Percentiles rank a stretch among this genome's conserved stretches.
Evolutionary conservation across 2,888 invertebrate species (phyloP).

Genomic region (Agrilus mali): DNA sequence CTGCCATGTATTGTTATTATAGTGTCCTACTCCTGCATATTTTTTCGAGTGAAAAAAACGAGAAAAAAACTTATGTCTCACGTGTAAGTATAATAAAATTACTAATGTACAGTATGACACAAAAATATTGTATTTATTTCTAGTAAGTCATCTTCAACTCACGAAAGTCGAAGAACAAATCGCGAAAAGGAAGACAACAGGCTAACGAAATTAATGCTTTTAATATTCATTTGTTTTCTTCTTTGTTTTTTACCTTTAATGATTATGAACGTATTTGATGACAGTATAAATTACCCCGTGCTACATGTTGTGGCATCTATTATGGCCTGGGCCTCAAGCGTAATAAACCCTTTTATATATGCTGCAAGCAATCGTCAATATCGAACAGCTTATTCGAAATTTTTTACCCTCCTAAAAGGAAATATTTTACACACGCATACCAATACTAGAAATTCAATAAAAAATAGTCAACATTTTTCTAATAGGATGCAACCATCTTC

Average conservation of each 20-base stretch:
- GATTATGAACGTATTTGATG: slow-evolving; percentile 79
- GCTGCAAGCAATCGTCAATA: slow-evolving; percentile 82
- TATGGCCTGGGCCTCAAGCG: slow-evolving; percentile 81
- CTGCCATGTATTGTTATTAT: slow-evolving; percentile 77
- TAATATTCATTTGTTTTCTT: slow-evolving; percentile 77
- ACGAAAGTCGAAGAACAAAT: slow-evolving; percentile 18
- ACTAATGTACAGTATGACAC: slow-evolving; percentile 3
- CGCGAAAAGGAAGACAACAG: slow-evolving; percentile 60
- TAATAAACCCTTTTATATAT: slow-evolving; percentile 82
- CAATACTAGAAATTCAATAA: slow-evolving; percentile 14
- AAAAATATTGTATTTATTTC: slow-evolving; percentile 7
- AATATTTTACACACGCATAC: no score
- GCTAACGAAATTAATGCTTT: slow-evolving; percentile 74
- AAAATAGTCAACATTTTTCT: slow-evolving; percentile 3
- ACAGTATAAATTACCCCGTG: slow-evolving; percentile 58
- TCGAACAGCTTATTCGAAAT: slow-evolving; percentile 44
- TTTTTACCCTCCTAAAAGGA: slow-evolving; percentile 31
- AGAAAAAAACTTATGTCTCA: slow-evolving; percentile 61
- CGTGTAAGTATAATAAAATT: slow-evolving; percentile 37
- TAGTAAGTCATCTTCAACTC: background rate
- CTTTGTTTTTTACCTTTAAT: slow-evolving; percentile 79
- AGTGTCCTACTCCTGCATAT: slow-evolving; percentile 76
- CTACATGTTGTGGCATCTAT: slow-evolving; percentile 75
- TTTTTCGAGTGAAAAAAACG: slow-evolving; percentile 63
- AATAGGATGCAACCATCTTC: no score